Percentiles rank a stretch among this genome's conserved stretches.
Conservation (phyloP, 2,113 vertebrate genomes). For the Megalops atlanticus region DNA sequence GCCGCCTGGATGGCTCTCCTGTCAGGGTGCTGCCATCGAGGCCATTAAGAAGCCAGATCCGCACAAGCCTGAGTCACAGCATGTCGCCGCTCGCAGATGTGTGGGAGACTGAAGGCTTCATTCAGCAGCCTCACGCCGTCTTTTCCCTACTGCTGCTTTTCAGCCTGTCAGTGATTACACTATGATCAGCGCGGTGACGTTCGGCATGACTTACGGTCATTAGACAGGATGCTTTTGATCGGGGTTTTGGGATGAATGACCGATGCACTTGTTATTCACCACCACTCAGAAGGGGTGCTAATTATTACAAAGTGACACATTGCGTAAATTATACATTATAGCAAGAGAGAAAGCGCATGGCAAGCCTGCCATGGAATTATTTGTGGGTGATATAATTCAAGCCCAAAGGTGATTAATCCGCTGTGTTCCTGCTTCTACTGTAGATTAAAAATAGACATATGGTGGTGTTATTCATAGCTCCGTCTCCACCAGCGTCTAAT, state of each 20-base stretch:
- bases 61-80: constrained; percentile 23
- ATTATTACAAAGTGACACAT: constrained; percentile 1
- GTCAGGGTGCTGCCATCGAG: constrained; percentile 13
- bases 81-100: neutral
- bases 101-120: constrained; percentile 17
- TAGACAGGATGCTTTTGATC: neutral
- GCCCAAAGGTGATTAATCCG: constrained; percentile 33
- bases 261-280: constrained; percentile 4
- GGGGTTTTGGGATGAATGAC: neutral
- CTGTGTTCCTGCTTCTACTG: constrained; percentile 19
- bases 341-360: neutral
- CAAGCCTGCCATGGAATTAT: constrained; percentile 24
- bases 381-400: constrained; percentile 27
- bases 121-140: constrained; percentile 14
- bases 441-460: constrained; percentile 43
- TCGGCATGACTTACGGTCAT: neutral
- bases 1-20: constrained; percentile 9
- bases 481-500: neutral
- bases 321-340: neutral
- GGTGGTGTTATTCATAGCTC: constrained; percentile 35
- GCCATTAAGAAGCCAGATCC: constrained; percentile 26
- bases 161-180: neutral
- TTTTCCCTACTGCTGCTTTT: constrained; percentile 9
- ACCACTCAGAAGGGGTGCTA: neutral
- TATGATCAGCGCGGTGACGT: neutral